A percentile compares a stretch with the other conserved stretches of the same genome.
Conservation (phyloP, 2,113 vertebrate genomes). For the Xenopus laevis region DNA sequence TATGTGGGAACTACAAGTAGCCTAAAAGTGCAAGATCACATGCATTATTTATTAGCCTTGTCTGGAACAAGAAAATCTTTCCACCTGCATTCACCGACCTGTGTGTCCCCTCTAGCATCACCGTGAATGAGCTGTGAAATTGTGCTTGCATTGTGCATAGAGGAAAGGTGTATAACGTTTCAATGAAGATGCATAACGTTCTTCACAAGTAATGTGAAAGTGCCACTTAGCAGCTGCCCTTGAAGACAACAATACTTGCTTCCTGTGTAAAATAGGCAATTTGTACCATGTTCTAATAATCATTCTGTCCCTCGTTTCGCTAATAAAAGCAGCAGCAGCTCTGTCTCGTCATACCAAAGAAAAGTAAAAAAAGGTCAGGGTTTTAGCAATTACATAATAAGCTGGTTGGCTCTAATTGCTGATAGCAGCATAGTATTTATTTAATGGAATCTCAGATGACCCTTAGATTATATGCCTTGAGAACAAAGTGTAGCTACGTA, state of each 20-base stretch:
- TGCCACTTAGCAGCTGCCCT: not conserved
- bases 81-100: conserved; percentile 18
- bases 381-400: too few relatives aligned
- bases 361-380: not conserved
- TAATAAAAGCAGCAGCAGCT: not conserved
- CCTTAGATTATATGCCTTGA: too few relatives aligned
- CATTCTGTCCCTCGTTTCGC: not conserved
- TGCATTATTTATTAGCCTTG: conserved; percentile 25
- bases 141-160: conserved; percentile 16
- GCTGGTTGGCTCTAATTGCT: too few relatives aligned
- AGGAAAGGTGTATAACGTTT: not conserved
- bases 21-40: conserved; percentile 26
- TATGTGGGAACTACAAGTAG: not conserved
- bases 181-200: not conserved
- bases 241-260: not conserved
- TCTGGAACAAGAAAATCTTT: conserved; percentile 4
- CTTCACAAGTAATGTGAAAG: conserved; percentile 1
- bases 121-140: conserved; percentile 27
- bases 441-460: too few relatives aligned
- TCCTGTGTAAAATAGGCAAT: not conserved
- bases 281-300: not conserved
- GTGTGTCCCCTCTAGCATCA: conserved; percentile 15
- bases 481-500: too few relatives aligned
- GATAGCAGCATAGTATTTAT: too few relatives aligned
- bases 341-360: not conserved